Conservation (phyloP, 1,140 invertebrate species). For the Lasaia peninsularis region DNA sequence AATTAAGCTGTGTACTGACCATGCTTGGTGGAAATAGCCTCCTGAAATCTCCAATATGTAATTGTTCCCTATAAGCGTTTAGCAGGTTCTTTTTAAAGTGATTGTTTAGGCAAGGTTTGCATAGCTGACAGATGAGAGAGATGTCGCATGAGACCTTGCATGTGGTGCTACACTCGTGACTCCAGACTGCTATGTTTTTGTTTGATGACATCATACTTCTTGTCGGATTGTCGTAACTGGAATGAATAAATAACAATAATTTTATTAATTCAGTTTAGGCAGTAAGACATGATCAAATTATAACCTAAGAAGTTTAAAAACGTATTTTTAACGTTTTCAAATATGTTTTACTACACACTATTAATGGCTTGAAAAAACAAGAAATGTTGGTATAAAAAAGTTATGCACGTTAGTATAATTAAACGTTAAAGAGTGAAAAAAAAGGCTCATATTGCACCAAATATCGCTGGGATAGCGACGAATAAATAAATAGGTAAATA, state of each 20-base stretch:
- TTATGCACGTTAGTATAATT: too few relatives aligned
- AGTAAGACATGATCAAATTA: too few relatives aligned
- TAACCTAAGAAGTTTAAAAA: too few relatives aligned
- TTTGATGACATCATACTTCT: conserved; percentile 85
- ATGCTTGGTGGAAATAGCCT: conserved; percentile 88
- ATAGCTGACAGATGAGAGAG: conserved; percentile 85
- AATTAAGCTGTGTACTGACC: conserved; percentile 71
- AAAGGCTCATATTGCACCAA: too few relatives aligned
- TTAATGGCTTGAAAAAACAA: too few relatives aligned
- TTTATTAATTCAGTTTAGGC: too few relatives aligned
- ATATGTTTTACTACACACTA: too few relatives aligned
- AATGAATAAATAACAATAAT: conserved; percentile 5
- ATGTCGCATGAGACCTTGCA: conserved; percentile 81
- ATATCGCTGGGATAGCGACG: too few relatives aligned
- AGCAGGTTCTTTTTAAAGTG: conserved; percentile 80
- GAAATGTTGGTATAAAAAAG: too few relatives aligned
- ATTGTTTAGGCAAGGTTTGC: conserved; percentile 85
- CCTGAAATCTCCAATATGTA: conserved; percentile 86
- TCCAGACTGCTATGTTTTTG: conserved; percentile 88
- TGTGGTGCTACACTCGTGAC: conserved; percentile 82
- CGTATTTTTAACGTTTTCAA: too few relatives aligned
- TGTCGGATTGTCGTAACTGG: conserved; percentile 54
- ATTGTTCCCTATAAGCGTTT: conserved; percentile 87
- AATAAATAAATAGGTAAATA: too few relatives aligned
- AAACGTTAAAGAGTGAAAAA: too few relatives aligned